A percentile compares a stretch with the other conserved stretches of the same genome.
These are phyloP conservation scores for Drosophila serrata DNA, from an alignment of 1,140 invertebrate species.

Conservation along the genomic window DNA sequence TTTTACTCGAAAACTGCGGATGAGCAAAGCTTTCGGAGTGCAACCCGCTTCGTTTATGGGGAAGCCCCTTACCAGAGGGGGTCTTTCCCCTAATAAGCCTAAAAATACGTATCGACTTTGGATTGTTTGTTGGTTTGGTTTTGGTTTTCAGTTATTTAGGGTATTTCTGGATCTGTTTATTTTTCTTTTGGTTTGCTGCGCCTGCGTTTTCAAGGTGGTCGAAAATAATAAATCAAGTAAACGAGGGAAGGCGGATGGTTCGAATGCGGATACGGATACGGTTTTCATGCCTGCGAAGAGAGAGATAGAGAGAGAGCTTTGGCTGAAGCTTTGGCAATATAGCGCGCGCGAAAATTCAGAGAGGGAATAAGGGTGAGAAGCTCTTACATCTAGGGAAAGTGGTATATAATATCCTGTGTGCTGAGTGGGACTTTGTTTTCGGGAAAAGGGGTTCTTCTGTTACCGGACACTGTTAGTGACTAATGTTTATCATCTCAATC, in stretches of 20 bases:
- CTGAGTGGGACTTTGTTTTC: slow-evolving; percentile 23
- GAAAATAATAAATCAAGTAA: slow-evolving; percentile 60
- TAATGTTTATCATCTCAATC: slow-evolving; percentile 84
- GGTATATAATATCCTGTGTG: slow-evolving; percentile 33
- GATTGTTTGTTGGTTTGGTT: slow-evolving; percentile 73
- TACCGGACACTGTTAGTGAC: slow-evolving; percentile 47
- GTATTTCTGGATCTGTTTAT: slow-evolving; percentile 38
- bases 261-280: slow-evolving; percentile 15
- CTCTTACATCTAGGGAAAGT: slow-evolving; percentile 64
- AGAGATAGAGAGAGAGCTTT: slow-evolving; percentile 52
- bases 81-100: slow-evolving; percentile 67
- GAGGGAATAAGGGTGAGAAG: slow-evolving; percentile 59
- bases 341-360: slow-evolving; percentile 34
- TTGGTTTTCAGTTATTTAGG: slow-evolving; percentile 48
- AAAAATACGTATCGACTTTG: slow-evolving; percentile 86
- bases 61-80: slow-evolving; percentile 16
- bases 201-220: slow-evolving; percentile 59
- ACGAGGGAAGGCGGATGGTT: slow-evolving; percentile 24
- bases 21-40: slow-evolving; percentile 68
- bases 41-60: slow-evolving; percentile 32
- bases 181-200: slow-evolving; percentile 41
- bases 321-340: slow-evolving; percentile 44
- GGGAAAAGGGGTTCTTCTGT: slow-evolving; percentile 17
- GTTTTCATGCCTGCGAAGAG: slow-evolving; percentile 44
- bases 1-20: slow-evolving; percentile 55